Evolutionary conservation across 2,113 vertebrate species (phyloP).

Genomic region (Naja naja): DNA sequence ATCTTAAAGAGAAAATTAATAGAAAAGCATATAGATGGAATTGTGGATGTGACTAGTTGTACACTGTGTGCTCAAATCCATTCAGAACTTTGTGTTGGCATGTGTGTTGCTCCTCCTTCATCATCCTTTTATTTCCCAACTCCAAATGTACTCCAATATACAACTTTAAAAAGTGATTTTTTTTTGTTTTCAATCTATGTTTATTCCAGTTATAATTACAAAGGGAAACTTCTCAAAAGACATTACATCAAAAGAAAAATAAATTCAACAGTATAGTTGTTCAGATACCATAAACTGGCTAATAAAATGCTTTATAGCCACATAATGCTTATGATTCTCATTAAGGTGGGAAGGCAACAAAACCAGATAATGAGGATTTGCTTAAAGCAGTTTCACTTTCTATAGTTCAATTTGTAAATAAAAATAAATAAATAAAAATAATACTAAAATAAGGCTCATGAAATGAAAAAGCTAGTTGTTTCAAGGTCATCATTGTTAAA

Average conservation of each 20-base stretch:
- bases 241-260: not conserved
- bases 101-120: not conserved
- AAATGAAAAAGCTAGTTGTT: slow-evolving; percentile 10
- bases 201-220: slow-evolving; percentile 8
- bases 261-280: not conserved
- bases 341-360: not conserved
- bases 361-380: not conserved
- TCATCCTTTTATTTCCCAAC: not conserved
- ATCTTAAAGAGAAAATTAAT: not conserved
- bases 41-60: not conserved
- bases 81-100: not conserved
- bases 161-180: not conserved
- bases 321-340: not conserved
- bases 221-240: not conserved
- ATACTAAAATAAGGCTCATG: not conserved
- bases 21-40: not conserved
- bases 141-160: not conserved
- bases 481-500: slow-evolving; percentile 25
- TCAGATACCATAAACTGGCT: not conserved
- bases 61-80: not conserved
- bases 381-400: slow-evolving; percentile 5
- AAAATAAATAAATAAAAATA: slow-evolving; percentile 23
- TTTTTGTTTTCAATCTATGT: not conserved
- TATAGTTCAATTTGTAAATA: slow-evolving; percentile 26
- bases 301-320: not conserved